Evolutionary conservation across 2,888 invertebrate species (phyloP).

Genomic region (Drosophila barbarae): DNA sequence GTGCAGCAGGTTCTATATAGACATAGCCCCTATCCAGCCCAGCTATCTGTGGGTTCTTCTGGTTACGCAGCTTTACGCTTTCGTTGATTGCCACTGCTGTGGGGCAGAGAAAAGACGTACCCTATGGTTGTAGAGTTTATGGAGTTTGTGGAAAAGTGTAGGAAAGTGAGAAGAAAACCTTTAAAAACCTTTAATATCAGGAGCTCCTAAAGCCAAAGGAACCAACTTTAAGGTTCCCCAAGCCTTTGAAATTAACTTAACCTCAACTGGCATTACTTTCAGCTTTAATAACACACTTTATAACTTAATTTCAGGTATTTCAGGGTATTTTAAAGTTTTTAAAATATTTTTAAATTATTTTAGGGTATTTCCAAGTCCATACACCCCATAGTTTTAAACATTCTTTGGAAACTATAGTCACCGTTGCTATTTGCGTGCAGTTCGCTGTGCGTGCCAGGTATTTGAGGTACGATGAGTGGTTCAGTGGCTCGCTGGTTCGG

Average conservation of each 20-base stretch:
- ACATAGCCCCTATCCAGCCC: background rate
- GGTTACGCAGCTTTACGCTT: conserved; percentile 62
- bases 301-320: background rate
- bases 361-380: background rate
- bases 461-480: conserved; percentile 25
- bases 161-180: background rate
- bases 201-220: background rate
- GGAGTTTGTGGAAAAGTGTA: background rate
- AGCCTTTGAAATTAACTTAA: too few species aligned
- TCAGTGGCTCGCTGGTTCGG: conserved; percentile 16
- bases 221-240: rapidly evolving
- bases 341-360: too few species aligned
- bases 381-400: background rate
- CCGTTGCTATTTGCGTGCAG: conserved; percentile 43
- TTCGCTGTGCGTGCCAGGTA: conserved; percentile 34
- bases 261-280: background rate
- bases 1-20: conserved; percentile 7
- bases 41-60: conserved; percentile 35
- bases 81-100: conserved; percentile 47
- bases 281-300: background rate
- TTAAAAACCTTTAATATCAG: background rate
- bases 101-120: background rate
- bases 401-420: conserved; percentile 23
- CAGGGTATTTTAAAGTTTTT: background rate
- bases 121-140: too few species aligned